phyloP scores from a whole-genome alignment of 1,140 invertebrate species.

The Tetraneura akinire region DNA sequence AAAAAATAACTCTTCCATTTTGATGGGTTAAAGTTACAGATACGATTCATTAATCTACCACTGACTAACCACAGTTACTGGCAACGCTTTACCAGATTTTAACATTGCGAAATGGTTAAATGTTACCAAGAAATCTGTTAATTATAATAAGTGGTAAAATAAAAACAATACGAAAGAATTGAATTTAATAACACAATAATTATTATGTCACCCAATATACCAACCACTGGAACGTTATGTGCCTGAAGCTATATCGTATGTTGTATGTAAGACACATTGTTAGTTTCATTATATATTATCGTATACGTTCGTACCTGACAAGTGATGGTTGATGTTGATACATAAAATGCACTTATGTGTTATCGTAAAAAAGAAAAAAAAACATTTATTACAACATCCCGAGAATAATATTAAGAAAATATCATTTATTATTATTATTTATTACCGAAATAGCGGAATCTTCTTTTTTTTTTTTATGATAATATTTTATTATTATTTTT shows the following conservation, averaged over 20 bases:
- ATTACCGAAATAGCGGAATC: background rate
- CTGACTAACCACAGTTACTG: slow-evolving; percentile 25
- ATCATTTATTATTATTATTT: background rate
- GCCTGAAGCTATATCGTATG: background rate
- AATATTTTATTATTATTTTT: slow-evolving; percentile 57
- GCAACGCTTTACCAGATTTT: slow-evolving; percentile 6
- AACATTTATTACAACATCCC: background rate
- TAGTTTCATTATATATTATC: background rate
- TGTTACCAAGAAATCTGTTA: slow-evolving; percentile 11
- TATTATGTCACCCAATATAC: slow-evolving; percentile 36
- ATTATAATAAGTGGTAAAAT: slow-evolving; percentile 47
- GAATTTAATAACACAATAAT: slow-evolving; percentile 38
- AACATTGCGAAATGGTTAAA: slow-evolving; percentile 21
- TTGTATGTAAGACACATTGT: background rate
- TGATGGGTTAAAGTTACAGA: background rate
- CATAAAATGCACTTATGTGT: too few relatives aligned
- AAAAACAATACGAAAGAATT: background rate
- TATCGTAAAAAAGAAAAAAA: too few relatives aligned
- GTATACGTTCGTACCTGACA: background rate
- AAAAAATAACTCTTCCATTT: background rate
- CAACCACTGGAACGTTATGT: slow-evolving; percentile 38
- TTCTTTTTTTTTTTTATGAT: background rate
- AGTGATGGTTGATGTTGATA: too few relatives aligned
- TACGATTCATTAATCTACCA: slow-evolving; percentile 11
- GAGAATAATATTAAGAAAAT: background rate